These are phyloP conservation scores for Papilio polyxenes DNA, from an alignment of 1,140 invertebrate genomes.

Conservation along the genomic window DNA sequence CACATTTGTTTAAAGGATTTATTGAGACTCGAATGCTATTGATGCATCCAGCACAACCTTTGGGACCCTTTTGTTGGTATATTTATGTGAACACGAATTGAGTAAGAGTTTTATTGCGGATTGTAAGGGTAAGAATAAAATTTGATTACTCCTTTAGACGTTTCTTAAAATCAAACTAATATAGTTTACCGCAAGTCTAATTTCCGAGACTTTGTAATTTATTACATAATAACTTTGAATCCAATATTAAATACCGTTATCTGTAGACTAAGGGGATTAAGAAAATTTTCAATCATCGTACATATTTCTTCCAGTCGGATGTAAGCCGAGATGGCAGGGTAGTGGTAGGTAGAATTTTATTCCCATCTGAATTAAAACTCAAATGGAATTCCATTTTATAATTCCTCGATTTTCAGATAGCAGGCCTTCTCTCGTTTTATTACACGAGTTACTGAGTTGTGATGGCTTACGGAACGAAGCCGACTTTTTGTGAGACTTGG, in stretches of 20 bases:
- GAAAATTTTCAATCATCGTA: slow-evolving; percentile 71
- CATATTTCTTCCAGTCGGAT: slow-evolving; percentile 43
- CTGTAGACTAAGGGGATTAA: slow-evolving; percentile 55
- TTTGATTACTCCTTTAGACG: not conserved
- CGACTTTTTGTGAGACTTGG: slow-evolving; percentile 41
- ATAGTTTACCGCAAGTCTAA: no score
- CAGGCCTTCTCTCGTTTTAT: slow-evolving; percentile 51
- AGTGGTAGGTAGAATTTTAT: slow-evolving; percentile 55
- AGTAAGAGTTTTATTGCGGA: not conserved
- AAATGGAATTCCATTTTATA: slow-evolving; percentile 66
- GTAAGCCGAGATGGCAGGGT: slow-evolving; percentile 48
- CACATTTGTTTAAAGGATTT: slow-evolving; percentile 40
- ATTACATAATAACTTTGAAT: not conserved
- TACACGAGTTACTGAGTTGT: slow-evolving; percentile 42
- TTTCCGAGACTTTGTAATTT: no score
- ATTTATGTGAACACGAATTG: slow-evolving; percentile 1
- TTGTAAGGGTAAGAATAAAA: not conserved
- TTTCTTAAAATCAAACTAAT: not conserved
- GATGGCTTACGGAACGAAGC: slow-evolving; percentile 40
- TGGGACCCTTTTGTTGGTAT: slow-evolving; percentile 27
- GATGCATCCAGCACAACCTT: slow-evolving; percentile 31
- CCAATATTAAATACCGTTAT: slow-evolving; percentile 45
- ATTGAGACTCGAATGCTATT: slow-evolving; percentile 33
- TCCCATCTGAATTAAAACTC: slow-evolving; percentile 63
- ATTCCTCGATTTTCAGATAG: slow-evolving; percentile 56